Percentiles rank a stretch among this genome's conserved stretches.
Conservation (phyloP, 2,113 vertebrate genomes). For the Lucifuga dentata region DNA sequence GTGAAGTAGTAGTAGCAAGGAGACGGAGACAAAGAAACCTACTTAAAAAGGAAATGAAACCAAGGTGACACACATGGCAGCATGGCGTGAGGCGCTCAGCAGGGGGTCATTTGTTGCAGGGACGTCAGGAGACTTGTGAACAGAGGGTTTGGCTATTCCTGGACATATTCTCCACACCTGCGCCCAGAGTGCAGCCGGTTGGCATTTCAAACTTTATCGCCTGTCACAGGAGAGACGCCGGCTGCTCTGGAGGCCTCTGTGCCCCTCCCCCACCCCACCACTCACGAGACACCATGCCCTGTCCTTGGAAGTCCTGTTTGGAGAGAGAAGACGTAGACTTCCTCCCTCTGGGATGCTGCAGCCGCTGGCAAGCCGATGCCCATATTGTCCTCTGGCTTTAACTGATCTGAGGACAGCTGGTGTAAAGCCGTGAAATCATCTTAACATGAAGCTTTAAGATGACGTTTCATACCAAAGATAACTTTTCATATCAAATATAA, state of each 20-base stretch:
- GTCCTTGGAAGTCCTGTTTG: slow-evolving; percentile 55
- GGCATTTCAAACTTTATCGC: slow-evolving; percentile 76
- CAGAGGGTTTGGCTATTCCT: slow-evolving; percentile 65
- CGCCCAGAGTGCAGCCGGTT: slow-evolving; percentile 38
- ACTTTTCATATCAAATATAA: too few relatives aligned
- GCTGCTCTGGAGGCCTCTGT: slow-evolving; percentile 46
- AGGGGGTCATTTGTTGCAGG: slow-evolving; percentile 31
- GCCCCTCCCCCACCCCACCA: slow-evolving; percentile 5
- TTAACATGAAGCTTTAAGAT: too few relatives aligned
- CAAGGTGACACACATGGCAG: slow-evolving; percentile 58
- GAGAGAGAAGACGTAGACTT: slow-evolving; percentile 27
- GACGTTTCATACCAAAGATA: too few relatives aligned
- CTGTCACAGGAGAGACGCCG: slow-evolving; percentile 69
- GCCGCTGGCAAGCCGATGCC: slow-evolving; percentile 35
- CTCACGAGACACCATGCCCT: slow-evolving; percentile 26
- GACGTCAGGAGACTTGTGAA: slow-evolving; percentile 63
- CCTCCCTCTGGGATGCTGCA: slow-evolving; percentile 31
- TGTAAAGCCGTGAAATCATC: too few relatives aligned
- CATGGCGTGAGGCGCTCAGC: slow-evolving; percentile 8
- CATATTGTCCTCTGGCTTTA: slow-evolving; percentile 31
- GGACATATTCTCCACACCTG: slow-evolving; percentile 70
- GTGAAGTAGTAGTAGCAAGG: too few relatives aligned
- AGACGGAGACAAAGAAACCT: slow-evolving; percentile 11
- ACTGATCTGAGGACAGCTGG: slow-evolving; percentile 26
- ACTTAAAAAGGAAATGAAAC: not conserved